Percentiles rank a stretch among this genome's conserved stretches.
Evolutionary conservation across 2,113 vertebrate species (phyloP).

Genomic region (Calonectris borealis): DNA sequence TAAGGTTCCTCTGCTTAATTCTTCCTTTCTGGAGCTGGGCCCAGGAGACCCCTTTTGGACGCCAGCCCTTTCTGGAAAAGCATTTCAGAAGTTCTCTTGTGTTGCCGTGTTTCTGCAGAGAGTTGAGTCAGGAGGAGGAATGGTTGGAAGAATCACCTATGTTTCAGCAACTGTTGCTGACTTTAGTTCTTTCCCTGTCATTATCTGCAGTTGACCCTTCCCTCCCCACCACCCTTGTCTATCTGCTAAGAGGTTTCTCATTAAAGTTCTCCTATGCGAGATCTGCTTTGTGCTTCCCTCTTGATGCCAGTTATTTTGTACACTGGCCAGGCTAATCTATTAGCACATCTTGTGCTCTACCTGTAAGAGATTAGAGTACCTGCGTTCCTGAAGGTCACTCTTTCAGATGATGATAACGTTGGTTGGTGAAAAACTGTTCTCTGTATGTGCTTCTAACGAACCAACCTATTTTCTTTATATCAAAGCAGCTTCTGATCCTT

Average conservation of each 20-base stretch:
- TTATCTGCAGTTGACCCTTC: background rate
- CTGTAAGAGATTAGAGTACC: background rate
- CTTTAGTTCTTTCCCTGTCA: background rate
- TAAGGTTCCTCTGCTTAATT: background rate
- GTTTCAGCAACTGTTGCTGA: background rate
- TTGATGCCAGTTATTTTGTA: background rate
- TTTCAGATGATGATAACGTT: background rate
- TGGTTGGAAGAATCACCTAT: background rate
- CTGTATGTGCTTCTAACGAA: background rate
- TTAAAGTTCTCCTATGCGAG: background rate
- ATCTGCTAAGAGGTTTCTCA: background rate
- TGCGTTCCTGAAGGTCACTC: background rate
- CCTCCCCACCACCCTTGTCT: background rate
- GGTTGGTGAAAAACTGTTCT: background rate
- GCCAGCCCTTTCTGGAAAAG: background rate
- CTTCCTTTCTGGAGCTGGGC: background rate
- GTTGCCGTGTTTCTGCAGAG: background rate
- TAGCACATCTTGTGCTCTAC: background rate
- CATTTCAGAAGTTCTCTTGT: background rate
- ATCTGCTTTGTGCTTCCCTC: background rate
- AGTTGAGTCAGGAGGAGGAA: background rate
- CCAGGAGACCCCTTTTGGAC: background rate
- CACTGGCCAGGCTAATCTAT: background rate
- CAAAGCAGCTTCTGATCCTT: constrained; percentile 34
- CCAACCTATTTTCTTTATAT: background rate